Conservation (phyloP, 1,140 invertebrate species). For the Notospermus geniculatus region DNA sequence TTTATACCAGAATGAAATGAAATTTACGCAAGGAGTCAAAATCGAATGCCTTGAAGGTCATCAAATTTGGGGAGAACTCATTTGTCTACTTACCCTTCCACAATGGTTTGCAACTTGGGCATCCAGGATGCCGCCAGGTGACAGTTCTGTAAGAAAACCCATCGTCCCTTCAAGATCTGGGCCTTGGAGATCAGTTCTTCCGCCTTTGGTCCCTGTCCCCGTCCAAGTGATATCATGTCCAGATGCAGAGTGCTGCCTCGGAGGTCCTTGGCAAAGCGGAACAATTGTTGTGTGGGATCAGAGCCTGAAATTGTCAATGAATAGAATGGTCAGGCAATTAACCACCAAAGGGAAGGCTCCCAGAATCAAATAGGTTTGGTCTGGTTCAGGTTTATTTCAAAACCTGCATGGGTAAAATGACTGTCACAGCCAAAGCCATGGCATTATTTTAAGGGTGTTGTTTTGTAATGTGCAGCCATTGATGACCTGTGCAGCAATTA, state of each 20-base stretch:
- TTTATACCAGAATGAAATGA: no score
- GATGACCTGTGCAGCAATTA: no score
- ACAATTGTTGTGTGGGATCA: conserved; percentile 49
- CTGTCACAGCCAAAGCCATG: no score
- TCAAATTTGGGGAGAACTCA: neutral
- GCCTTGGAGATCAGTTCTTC: conserved; percentile 54
- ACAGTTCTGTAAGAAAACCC: conserved; percentile 65
- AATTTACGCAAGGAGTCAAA: no score
- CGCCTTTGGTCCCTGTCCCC: conserved; percentile 53
- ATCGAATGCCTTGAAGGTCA: no score
- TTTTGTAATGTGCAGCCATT: no score
- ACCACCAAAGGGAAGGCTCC: no score
- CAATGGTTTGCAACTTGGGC: conserved; percentile 48
- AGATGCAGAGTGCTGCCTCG: conserved; percentile 49
- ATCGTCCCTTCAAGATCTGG: conserved; percentile 53
- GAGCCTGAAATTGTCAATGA: conserved; percentile 34
- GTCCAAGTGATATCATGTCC: conserved; percentile 55
- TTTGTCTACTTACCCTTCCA: conserved; percentile 41
- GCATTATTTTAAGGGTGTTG: no score
- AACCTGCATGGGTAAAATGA: no score
- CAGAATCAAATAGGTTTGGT: no score
- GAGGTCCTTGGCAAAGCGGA: conserved; percentile 52
- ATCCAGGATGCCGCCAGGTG: conserved; percentile 55
- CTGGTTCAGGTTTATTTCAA: no score
- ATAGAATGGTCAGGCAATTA: no score